Conservation (phyloP, 2,113 vertebrate genomes). For the human (Homo sapiens) region GRCh38 chr18:63659001-63659500, state of each 20-base stretch:
- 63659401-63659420: slow-evolving; percentile 75
- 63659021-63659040: neutral
- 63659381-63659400: slow-evolving; percentile 70
- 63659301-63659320: neutral
- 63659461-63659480: slow-evolving; percentile 82
- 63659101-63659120: neutral
- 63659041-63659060: neutral
- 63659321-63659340: neutral
- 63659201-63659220: neutral
- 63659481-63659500: slow-evolving; percentile 83
- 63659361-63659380: neutral
- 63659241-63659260: accelerated
- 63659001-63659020: neutral
- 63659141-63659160: neutral
- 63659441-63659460: slow-evolving; percentile 81
- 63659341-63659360: neutral
- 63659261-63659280: no score
- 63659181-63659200: neutral
- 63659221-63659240: neutral
- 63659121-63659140: neutral
- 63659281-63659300: neutral
- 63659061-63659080: neutral
- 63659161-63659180: neutral
- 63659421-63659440: slow-evolving; percentile 87
- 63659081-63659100: accelerated